Percentiles rank a stretch among this genome's conserved stretches.
phyloP scores from a whole-genome alignment of 2,113 vertebrate genomes.

The Myotis brandtii region DNA sequence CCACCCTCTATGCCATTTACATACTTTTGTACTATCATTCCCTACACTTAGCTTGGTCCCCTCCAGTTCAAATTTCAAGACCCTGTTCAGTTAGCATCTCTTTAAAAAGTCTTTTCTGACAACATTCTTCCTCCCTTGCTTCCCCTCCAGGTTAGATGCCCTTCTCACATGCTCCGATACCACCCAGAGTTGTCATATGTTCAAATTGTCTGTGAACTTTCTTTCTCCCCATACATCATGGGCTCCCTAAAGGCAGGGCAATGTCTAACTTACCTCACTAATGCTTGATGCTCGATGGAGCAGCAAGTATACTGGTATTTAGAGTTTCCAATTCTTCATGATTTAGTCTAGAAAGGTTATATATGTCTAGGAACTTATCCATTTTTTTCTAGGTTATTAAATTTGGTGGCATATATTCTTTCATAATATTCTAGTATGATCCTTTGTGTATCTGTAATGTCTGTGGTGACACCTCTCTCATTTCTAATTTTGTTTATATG shows the following conservation, averaged over 20 bases:
- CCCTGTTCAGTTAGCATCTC: not conserved
- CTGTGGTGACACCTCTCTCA: too few species aligned
- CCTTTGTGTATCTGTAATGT: too few species aligned
- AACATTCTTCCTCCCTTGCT: not conserved
- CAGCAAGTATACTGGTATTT: not conserved
- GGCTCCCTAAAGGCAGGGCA: not conserved
- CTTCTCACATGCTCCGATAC: not conserved
- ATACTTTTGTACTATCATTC: not conserved
- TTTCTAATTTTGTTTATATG: too few species aligned
- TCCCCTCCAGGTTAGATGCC: not conserved
- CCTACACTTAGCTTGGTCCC: not conserved
- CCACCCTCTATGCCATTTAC: not conserved
- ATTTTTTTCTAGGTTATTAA: too few species aligned
- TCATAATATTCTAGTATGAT: too few species aligned
- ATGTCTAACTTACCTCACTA: not conserved
- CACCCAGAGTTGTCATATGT: not conserved
- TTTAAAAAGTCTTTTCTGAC: not conserved
- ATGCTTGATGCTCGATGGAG: not conserved
- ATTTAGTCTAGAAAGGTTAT: too few species aligned
- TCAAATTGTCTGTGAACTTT: not conserved
- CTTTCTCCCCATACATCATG: not conserved
- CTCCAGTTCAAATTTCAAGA: not conserved
- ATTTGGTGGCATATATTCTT: too few species aligned
- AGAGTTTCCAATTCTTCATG: too few species aligned
- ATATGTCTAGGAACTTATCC: too few species aligned